Evolutionary conservation across 2,113 vertebrate species (phyloP), one percentile per base, ranked within the genome.

Genomic region (Gracilinanus agilis): DNA sequence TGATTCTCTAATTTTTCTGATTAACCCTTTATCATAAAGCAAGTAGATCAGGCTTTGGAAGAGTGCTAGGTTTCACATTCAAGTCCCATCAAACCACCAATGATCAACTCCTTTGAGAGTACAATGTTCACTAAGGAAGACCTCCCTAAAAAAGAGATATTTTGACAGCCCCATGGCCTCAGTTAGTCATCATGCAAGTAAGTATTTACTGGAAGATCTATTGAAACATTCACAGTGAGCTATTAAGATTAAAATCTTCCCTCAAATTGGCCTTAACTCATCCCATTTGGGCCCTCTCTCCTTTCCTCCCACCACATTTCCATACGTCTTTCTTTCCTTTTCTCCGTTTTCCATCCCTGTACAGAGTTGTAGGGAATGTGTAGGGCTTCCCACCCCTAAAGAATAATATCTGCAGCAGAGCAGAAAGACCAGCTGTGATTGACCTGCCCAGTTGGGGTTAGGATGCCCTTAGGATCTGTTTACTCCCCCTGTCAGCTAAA

Each of bases 401-500:
- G 67, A 40, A 83, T 21, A 83, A 23, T 83, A 40, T 83, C 67
- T 40, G 21, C 16, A 83, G n/a, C 40, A 34, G 34, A 83, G 67
- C n/a, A 83, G n/a, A 83, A 83, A 83, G 67, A 83, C 16, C n/a
- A 83, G 93, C n/a, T 3, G 53, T 4, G 53, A 61, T 9, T 54
- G 34, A 90, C 91, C 94, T 93, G 56, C 93, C 89, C 54, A 54
- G 44, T 29, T 34, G 55, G 90, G 90, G 93, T 95, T 93, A 95
- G 89, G 93, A 49, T 56, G 89, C 92, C 94, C 96, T 94, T 53
- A 93, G 95, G 95, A 92, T 56, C 95, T 95, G 8, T 34, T 95
- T 93, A 94, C 83, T 58, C 34, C 92, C 89, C 90, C 44, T 91
- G 90, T 91, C n/a, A 10, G 67, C 93, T 90, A 91, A 83, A 91